These are phyloP conservation scores for Pterocles orientalis DNA, from an alignment of 2,113 vertebrate species.

Conservation along the genomic window DNA sequence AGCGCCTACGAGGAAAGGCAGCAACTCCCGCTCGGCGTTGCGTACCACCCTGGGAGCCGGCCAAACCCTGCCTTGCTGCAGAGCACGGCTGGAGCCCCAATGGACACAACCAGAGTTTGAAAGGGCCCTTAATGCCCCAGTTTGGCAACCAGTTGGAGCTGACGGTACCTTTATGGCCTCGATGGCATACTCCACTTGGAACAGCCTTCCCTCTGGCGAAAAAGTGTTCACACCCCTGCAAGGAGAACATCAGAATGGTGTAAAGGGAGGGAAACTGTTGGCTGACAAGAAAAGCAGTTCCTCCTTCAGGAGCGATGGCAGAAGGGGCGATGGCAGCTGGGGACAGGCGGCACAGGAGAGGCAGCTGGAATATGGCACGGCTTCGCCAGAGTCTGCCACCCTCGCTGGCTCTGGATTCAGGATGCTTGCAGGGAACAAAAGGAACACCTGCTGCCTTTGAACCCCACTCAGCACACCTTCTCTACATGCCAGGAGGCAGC, in stretches of 20 bases:
- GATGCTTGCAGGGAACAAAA: rapidly evolving
- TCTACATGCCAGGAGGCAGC: background rate
- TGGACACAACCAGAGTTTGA: rapidly evolving
- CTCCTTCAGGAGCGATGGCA: rapidly evolving
- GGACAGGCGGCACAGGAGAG: background rate
- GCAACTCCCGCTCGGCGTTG: rapidly evolving
- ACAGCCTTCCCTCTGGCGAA: constrained; percentile 96
- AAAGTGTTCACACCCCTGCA: constrained; percentile 97
- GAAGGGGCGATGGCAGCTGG: background rate
- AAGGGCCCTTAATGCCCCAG: rapidly evolving
- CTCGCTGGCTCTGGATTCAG: rapidly evolving
- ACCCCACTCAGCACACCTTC: background rate
- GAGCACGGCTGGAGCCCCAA: background rate
- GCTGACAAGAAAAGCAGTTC: background rate
- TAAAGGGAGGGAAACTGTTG: background rate
- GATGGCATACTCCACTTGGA: constrained; percentile 99
- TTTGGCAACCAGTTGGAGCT: background rate
- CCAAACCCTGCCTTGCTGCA: background rate
- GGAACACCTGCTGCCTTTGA: background rate
- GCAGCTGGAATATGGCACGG: rapidly evolving
- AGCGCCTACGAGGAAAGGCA: rapidly evolving
- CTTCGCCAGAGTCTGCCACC: background rate
- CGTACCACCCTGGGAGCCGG: rapidly evolving
- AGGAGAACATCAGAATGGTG: background rate
- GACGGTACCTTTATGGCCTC: constrained; percentile 93